phyloP scores from a whole-genome alignment of 2,113 vertebrate species.

The Pelodiscus sinensis region DNA sequence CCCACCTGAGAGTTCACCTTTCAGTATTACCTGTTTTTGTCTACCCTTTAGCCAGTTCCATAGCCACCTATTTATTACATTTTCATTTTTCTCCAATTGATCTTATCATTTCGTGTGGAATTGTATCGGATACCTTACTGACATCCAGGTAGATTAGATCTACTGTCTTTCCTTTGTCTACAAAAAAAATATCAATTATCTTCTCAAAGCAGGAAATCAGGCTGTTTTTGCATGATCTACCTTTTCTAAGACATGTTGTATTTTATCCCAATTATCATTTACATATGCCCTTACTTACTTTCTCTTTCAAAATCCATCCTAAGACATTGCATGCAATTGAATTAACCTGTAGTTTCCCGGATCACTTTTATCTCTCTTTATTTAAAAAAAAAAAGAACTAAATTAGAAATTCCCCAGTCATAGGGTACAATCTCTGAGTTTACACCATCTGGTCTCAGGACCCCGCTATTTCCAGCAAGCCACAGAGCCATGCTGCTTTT shows the following conservation, averaged over 20 bases:
- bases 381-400: neutral
- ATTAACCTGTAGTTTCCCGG: neutral
- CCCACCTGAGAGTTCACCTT: neutral
- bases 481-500: neutral
- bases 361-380: neutral
- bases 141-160: neutral
- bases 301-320: neutral
- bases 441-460: neutral
- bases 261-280: neutral
- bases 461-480: neutral
- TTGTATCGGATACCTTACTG: neutral
- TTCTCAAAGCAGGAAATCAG: neutral
- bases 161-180: neutral
- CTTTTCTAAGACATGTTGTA: neutral
- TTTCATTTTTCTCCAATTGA: neutral
- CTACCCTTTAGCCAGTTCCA: neutral
- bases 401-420: neutral
- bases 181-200: neutral
- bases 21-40: neutral
- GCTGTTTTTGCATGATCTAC: neutral
- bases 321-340: neutral
- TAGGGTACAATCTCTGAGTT: neutral
- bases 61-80: neutral
- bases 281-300: neutral
- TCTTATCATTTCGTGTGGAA: neutral